Evolutionary conservation across 2,113 vertebrate species (phyloP).

Genomic region (Gambusia holbrooki): DNA sequence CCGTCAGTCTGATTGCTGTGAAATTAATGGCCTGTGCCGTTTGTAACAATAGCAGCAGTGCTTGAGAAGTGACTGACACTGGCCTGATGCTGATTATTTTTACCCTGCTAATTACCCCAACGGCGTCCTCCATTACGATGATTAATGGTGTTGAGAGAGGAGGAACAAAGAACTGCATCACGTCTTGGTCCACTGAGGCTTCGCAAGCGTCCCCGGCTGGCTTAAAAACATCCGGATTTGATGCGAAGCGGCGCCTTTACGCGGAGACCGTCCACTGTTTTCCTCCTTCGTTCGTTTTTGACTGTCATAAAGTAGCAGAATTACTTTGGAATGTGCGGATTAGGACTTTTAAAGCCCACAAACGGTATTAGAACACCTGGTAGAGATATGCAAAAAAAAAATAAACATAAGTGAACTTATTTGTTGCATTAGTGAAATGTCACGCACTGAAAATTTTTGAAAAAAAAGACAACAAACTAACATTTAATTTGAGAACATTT

Average conservation of each 20-base stretch:
- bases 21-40: constrained; percentile 60
- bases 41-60: constrained; percentile 45
- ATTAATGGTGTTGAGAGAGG: constrained; percentile 47
- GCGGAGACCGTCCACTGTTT: neutral
- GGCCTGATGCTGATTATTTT: constrained; percentile 61
- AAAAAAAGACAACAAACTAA: too few relatives aligned
- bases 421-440: too few relatives aligned
- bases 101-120: constrained; percentile 68
- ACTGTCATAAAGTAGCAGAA: too few relatives aligned
- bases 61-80: constrained; percentile 56
- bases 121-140: constrained; percentile 62
- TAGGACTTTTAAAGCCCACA: too few relatives aligned
- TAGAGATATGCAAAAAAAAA: too few relatives aligned
- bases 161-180: constrained; percentile 43
- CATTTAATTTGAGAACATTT: too few relatives aligned
- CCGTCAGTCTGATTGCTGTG: constrained; percentile 24
- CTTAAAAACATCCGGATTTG: constrained; percentile 11
- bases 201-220: neutral
- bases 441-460: too few relatives aligned
- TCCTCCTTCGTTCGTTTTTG: too few relatives aligned
- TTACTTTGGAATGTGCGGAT: too few relatives aligned
- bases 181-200: constrained; percentile 37
- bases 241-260: neutral
- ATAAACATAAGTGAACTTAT: too few relatives aligned
- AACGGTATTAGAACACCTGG: too few relatives aligned